These are phyloP conservation scores for Acipenser ruthenus DNA, from an alignment of 2,797 vertebrate genomes.

Conservation along the genomic window DNA sequence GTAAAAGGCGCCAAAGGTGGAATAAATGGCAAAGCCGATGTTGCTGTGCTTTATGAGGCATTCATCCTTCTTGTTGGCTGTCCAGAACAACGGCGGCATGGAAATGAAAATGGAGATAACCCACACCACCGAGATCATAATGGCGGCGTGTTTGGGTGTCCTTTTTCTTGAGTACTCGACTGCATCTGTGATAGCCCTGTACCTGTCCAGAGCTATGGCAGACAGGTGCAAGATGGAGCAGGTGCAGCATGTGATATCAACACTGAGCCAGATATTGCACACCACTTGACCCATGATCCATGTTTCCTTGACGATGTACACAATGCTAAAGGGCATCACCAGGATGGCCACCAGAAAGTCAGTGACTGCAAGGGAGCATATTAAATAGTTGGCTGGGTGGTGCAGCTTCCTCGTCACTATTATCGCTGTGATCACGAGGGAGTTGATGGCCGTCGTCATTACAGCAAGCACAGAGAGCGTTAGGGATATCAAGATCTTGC, in stretches of 20 bases:
- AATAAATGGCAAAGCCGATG: conserved; percentile 84
- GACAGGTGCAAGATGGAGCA: conserved; percentile 93
- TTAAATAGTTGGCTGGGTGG: conserved; percentile 90
- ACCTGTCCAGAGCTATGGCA: conserved; percentile 90
- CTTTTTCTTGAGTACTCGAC: conserved; percentile 90
- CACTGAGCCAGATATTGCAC: conserved; percentile 87
- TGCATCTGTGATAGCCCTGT: conserved; percentile 88
- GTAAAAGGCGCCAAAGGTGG: conserved; percentile 92
- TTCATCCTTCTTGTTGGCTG: conserved; percentile 65
- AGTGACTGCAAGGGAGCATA: conserved; percentile 90
- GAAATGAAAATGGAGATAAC: conserved; percentile 89
- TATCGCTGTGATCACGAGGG: conserved; percentile 87
- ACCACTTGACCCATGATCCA: conserved; percentile 88
- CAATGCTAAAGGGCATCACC: conserved; percentile 92
- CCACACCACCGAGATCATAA: conserved; percentile 87
- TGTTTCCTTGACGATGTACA: conserved; percentile 82
- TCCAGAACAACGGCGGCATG: conserved; percentile 81
- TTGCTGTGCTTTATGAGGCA: conserved; percentile 85
- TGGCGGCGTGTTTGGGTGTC: conserved; percentile 79
- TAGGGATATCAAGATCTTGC: conserved; percentile 82
- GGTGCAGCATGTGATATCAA: conserved; percentile 88
- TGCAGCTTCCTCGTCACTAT: conserved; percentile 86
- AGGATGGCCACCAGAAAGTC: conserved; percentile 92
- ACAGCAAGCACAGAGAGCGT: conserved; percentile 78
- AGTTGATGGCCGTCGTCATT: conserved; percentile 90